A percentile compares a stretch with the other conserved stretches of the same genome.
phyloP scores from a whole-genome alignment of 2,888 invertebrate species.

The Heteromyza rotundicornis region DNA sequence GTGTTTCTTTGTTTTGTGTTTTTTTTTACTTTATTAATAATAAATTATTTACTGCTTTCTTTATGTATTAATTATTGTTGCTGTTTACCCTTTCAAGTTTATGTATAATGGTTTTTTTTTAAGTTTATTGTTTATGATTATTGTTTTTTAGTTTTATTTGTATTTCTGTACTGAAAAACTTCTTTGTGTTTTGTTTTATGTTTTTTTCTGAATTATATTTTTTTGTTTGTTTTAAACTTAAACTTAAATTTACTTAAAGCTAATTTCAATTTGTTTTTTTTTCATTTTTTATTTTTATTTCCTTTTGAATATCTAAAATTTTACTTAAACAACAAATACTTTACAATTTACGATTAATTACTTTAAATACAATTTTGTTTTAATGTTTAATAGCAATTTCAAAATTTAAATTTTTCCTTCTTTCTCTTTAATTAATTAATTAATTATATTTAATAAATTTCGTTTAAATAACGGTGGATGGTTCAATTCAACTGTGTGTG shows the following conservation, averaged over 20 bases:
- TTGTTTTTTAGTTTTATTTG: constrained; percentile 14
- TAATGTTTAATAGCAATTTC: not conserved
- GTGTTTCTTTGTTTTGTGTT: too few relatives aligned
- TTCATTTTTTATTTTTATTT: too few relatives aligned
- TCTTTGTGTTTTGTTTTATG: constrained; percentile 24
- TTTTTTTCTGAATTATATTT: not conserved
- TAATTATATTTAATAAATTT: constrained; percentile 20
- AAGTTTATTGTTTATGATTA: constrained; percentile 11
- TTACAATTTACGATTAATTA: constrained; percentile 17
- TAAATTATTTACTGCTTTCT: constrained; percentile 22
- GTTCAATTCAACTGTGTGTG: constrained; percentile 40
- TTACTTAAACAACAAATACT: constrained; percentile 27
- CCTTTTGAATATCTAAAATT: constrained; percentile 16
- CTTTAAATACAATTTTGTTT: constrained; percentile 1
- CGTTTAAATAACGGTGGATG: constrained; percentile 57
- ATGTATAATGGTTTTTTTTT: constrained; percentile 10
- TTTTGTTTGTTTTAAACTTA: not conserved
- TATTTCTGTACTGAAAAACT: constrained; percentile 9
- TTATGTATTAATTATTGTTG: constrained; percentile 34
- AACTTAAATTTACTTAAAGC: not conserved
- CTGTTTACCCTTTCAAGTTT: constrained; percentile 28
- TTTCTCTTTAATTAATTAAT: constrained; percentile 10
- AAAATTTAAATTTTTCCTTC: not conserved
- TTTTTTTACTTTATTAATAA: constrained; percentile 19
- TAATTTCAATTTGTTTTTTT: not conserved